A percentile compares a stretch with the other conserved stretches of the same genome.
These are phyloP conservation scores for Bothrops jararaca DNA, from an alignment of 2,113 vertebrate species.

Conservation along the genomic window DNA sequence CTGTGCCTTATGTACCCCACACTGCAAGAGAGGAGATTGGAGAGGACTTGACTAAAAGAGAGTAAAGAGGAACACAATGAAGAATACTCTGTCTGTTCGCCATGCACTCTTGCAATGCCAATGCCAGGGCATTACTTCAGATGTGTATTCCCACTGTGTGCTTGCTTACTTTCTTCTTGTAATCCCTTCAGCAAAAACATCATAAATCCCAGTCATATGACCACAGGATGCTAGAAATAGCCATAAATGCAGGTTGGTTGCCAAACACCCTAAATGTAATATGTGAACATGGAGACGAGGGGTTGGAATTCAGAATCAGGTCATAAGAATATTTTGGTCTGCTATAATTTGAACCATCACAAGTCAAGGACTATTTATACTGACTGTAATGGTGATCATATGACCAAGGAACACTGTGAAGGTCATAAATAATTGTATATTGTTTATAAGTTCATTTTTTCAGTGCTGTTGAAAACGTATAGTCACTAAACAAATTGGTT, in stretches of 20 bases:
- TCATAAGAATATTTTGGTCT: not conserved
- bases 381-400: not conserved
- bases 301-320: too few species aligned
- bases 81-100: not conserved
- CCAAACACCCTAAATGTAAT: not conserved
- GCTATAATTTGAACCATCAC: not conserved
- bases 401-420: not conserved
- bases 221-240: not conserved
- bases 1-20: not conserved
- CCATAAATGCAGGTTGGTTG: not conserved
- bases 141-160: not conserved
- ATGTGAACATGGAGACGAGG: not conserved
- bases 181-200: not conserved
- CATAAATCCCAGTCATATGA: not conserved
- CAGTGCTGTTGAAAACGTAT: not conserved
- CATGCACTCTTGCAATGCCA: not conserved
- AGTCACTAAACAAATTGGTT: not conserved
- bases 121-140: not conserved
- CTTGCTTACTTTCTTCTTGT: not conserved
- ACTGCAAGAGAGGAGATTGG: not conserved
- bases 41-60: not conserved
- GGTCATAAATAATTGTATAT: not conserved
- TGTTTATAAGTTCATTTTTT: not conserved
- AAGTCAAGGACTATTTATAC: not conserved
- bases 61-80: not conserved